These are phyloP conservation scores for Phoenicopterus ruber DNA, from an alignment of 2,113 vertebrate species.

Conservation along the genomic window DNA sequence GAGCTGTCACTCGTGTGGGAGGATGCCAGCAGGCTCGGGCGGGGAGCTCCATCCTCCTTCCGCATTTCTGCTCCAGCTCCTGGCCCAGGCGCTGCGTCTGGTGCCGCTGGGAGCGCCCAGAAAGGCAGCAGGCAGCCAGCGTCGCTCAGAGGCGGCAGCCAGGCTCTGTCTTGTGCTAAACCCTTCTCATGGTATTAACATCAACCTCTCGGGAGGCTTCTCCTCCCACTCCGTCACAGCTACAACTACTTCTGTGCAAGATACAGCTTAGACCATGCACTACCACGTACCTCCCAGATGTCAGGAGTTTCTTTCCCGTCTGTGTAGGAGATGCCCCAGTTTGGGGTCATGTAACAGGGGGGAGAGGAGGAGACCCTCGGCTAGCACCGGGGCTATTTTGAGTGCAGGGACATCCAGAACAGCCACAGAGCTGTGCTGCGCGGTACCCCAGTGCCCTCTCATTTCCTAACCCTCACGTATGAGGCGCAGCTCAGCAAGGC, in stretches of 20 bases:
- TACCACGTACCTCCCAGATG: neutral
- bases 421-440: neutral
- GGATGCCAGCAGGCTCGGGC: neutral
- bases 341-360: neutral
- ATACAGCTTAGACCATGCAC: neutral
- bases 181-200: neutral
- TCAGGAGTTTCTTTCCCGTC: neutral
- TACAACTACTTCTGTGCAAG: neutral
- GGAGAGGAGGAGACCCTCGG: neutral
- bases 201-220: neutral
- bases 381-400: neutral
- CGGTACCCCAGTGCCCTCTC: neutral
- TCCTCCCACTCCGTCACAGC: neutral
- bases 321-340: neutral
- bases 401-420: neutral
- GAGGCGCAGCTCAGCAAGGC: neutral
- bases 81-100: neutral
- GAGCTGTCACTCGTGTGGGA: constrained; percentile 21
- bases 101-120: neutral
- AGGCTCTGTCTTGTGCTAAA: neutral
- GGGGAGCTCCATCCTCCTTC: constrained; percentile 8
- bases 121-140: neutral
- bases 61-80: neutral
- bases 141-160: neutral
- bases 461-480: neutral